phyloP scores from a whole-genome alignment of 2,797 vertebrate species.

The Acrossocheilus wenchowensis region DNA sequence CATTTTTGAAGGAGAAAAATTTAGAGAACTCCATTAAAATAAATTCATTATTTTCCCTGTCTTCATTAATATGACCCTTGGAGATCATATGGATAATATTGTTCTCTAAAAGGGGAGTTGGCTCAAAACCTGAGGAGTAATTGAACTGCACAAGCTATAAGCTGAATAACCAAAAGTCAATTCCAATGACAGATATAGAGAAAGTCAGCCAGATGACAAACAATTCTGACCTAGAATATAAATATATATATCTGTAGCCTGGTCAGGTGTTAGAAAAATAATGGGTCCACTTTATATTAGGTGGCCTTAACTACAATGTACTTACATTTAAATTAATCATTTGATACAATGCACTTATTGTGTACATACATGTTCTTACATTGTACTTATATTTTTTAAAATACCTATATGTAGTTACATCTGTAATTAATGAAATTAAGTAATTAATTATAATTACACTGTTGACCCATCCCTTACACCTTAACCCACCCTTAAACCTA shows the following conservation, averaged over 20 bases:
- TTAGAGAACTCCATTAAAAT: constrained; percentile 70
- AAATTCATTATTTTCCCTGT: constrained; percentile 73
- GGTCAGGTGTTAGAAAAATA: neutral
- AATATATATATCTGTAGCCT: neutral
- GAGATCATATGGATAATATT: constrained; percentile 44
- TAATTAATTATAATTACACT: no score
- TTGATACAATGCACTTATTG: no score
- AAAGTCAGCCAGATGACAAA: constrained; percentile 46
- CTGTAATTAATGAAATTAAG: no score
- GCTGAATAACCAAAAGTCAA: constrained; percentile 27
- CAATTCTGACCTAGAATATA: constrained; percentile 21
- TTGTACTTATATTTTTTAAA: no score
- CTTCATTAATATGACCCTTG: constrained; percentile 68
- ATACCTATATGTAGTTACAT: no score
- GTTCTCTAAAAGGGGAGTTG: constrained; percentile 47
- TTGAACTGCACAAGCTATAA: constrained; percentile 16
- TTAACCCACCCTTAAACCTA: no score
- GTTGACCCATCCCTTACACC: no score
- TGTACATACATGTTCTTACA: no score
- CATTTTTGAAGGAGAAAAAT: constrained; percentile 65
- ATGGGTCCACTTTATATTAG: no score
- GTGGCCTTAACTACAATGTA: no score
- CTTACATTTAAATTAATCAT: no score
- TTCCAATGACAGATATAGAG: constrained; percentile 14
- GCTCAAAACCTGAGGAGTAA: constrained; percentile 39